phyloP scores from a whole-genome alignment of 2,113 vertebrate genomes.

The Ploceus nigricollis region DNA sequence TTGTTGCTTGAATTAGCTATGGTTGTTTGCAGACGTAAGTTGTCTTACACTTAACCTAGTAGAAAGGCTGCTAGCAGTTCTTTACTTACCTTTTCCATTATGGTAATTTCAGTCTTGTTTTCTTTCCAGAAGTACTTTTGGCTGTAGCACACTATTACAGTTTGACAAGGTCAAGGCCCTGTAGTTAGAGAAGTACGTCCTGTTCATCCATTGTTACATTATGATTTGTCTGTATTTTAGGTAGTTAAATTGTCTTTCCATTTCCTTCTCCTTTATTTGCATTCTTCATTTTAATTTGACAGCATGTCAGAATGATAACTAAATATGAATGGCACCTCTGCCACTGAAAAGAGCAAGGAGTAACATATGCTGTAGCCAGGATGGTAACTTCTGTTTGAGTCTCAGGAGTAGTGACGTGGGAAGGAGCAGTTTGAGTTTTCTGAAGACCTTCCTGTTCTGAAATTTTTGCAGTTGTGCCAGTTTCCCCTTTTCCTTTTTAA shows the following conservation, averaged over 20 bases:
- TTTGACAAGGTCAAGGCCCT: neutral
- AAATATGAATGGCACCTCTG: neutral
- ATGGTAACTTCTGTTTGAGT: neutral
- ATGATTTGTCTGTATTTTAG: neutral
- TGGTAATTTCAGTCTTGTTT: neutral
- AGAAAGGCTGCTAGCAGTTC: neutral
- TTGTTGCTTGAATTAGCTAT: neutral
- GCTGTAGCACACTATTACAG: neutral
- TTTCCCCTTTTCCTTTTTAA: constrained; percentile 2
- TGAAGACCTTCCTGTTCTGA: neutral
- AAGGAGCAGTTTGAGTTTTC: neutral
- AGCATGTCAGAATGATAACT: neutral
- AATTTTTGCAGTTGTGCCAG: neutral
- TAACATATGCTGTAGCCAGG: neutral
- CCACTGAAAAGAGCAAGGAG: neutral
- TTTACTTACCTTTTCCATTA: neutral
- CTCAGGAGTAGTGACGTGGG: neutral
- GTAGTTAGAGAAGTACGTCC: neutral
- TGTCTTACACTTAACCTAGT: neutral
- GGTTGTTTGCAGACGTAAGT: neutral
- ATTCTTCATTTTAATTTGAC: constrained; percentile 14
- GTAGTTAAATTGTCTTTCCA: neutral
- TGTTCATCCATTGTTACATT: neutral
- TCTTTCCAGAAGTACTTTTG: neutral
- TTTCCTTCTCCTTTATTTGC: neutral